Percentiles rank a stretch among this genome's conserved stretches.
Conservation (phyloP, 2,113 vertebrate genomes). For the Callospermophilus lateralis region DNA sequence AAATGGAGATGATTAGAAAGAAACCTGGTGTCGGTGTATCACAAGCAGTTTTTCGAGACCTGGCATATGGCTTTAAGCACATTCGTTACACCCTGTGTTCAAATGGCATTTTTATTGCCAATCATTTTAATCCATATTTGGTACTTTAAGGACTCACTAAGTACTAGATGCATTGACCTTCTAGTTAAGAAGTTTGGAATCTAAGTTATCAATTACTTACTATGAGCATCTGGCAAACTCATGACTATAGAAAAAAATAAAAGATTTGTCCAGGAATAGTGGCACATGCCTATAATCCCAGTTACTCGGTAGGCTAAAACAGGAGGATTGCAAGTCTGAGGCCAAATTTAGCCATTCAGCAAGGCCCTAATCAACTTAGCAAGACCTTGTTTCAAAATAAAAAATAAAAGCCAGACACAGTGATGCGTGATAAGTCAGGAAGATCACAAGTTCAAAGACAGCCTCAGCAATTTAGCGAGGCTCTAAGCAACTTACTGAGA, state of each 20-base stretch:
- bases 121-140: slow-evolving; percentile 41
- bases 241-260: slow-evolving; percentile 54
- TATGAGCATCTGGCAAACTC: slow-evolving; percentile 4
- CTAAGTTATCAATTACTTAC: slow-evolving; percentile 28
- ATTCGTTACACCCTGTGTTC: background rate
- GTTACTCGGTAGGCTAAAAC: no score
- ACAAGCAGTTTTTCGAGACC: background rate
- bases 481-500: no score
- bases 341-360: no score
- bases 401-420: no score
- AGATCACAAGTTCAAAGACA: no score
- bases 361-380: no score
- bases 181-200: slow-evolving; percentile 51
- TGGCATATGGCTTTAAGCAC: background rate
- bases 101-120: background rate
- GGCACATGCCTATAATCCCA: no score
- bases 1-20: background rate
- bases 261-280: background rate
- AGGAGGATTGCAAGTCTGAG: no score
- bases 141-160: background rate
- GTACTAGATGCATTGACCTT: background rate
- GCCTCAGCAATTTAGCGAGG: no score
- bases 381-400: no score
- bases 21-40: slow-evolving; percentile 43
- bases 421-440: no score